Evolutionary conservation across 2,113 vertebrate species (phyloP).

Genomic region (Hiodon alosoides): DNA sequence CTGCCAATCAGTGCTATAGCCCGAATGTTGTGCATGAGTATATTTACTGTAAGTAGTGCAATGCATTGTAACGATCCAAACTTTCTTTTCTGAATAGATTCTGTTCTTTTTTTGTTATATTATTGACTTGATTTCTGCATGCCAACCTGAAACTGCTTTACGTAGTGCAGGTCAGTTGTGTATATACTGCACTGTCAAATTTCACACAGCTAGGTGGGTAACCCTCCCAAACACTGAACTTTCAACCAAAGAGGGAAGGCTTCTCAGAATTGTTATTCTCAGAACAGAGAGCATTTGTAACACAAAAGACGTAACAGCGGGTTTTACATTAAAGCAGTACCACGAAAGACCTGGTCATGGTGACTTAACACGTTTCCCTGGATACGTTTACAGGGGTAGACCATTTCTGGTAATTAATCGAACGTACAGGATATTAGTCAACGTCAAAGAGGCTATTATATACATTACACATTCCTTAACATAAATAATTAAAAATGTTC

Average conservation of each 20-base stretch:
- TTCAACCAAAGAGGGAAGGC: background rate
- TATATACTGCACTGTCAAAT: background rate
- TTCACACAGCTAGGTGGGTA: background rate
- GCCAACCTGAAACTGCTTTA: conserved; percentile 51
- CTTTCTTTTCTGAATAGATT: conserved; percentile 55
- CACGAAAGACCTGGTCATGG: background rate
- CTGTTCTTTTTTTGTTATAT: conserved; percentile 44
- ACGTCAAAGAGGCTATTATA: too few relatives aligned
- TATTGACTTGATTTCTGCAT: conserved; percentile 64
- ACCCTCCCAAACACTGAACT: background rate
- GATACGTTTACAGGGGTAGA: too few relatives aligned
- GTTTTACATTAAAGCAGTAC: background rate
- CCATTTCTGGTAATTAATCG: too few relatives aligned
- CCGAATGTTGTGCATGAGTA: conserved; percentile 82
- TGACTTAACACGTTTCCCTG: too few relatives aligned
- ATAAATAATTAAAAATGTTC: too few relatives aligned
- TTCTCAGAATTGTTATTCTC: background rate
- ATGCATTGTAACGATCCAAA: conserved; percentile 77
- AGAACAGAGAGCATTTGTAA: background rate
- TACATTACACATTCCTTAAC: too few relatives aligned
- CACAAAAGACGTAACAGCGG: background rate
- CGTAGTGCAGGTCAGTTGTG: background rate
- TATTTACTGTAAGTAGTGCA: conserved; percentile 75
- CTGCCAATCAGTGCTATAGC: conserved; percentile 70
- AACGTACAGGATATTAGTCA: too few relatives aligned